These are phyloP conservation scores for Podabrus alpinus DNA, from an alignment of 2,888 invertebrate species.

Conservation along the genomic window DNA sequence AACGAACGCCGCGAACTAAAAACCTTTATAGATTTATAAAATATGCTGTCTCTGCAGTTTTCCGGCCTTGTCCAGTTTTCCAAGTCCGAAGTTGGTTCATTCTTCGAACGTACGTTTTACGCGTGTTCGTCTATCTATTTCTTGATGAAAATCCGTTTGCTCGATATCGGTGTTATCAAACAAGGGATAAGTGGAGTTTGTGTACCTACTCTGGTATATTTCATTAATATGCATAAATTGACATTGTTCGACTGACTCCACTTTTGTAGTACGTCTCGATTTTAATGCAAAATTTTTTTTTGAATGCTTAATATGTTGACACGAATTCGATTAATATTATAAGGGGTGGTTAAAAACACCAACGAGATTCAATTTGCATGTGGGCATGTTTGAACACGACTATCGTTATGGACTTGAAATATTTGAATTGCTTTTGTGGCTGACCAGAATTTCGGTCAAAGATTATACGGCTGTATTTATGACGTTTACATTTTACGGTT, in stretches of 20 bases:
- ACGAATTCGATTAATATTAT: constrained; percentile 38
- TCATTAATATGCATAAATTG: constrained; percentile 49
- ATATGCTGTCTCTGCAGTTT: constrained; percentile 43
- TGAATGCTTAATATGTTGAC: constrained; percentile 44
- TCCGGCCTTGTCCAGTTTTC: constrained; percentile 34
- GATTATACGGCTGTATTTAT: constrained; percentile 49
- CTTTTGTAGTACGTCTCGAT: constrained; percentile 26
- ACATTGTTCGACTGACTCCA: constrained; percentile 40
- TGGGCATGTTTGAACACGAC: constrained; percentile 40
- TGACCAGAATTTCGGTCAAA: constrained; percentile 49
- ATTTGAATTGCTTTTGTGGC: constrained; percentile 38
- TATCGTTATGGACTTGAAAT: constrained; percentile 38
- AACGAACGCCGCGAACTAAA: constrained; percentile 17
- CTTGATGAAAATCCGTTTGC: constrained; percentile 30
- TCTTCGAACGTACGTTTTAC: constrained; percentile 24
- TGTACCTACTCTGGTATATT: constrained; percentile 20
- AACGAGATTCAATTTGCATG: constrained; percentile 21
- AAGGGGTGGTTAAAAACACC: constrained; percentile 29
- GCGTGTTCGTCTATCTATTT: constrained; percentile 26
- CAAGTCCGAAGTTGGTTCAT: constrained; percentile 27
- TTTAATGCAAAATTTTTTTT: constrained; percentile 40
- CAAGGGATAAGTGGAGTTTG: constrained; percentile 31
- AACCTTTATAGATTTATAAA: constrained; percentile 45
- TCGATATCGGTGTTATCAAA: constrained; percentile 29
- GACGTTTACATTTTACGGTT: constrained; percentile 44